Evolutionary conservation across 2,113 vertebrate species (phyloP), one percentile per base, ranked within the genome.

Genomic region (Corapipo altera): DNA sequence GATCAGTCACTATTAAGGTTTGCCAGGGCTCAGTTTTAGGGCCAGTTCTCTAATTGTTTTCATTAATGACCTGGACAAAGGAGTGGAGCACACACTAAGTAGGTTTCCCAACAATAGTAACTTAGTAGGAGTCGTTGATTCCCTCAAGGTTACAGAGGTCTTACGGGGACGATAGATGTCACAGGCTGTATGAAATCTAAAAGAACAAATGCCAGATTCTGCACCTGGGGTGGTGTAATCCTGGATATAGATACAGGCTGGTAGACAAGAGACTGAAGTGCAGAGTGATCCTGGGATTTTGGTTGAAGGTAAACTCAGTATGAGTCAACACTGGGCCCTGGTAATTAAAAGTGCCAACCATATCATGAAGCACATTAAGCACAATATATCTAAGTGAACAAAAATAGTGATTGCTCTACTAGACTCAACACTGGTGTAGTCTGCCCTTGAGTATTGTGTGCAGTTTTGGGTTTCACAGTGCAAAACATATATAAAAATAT

Each of bases 191-290:
- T 57, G 48, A 67, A 48, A 35, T 64, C 6, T 49, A 35, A 67
- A 80, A 73, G n/a, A 14, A 49, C n/a, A 84, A 44, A 54, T 49
- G 18, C 9, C 23, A 84, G 9, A 72, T 54, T 72, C 49, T n/a
- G 37, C 33, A 72, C 3, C 23, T 48, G 3, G 7, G 8, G 21
- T 12, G 2, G 28, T 58, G 7, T 48, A 58, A 48, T 35, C 9
- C 1, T 6, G 18, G 10, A 39, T 55, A 8, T 28, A 28, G 1
- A 0, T 33, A 15, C 9, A 75, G 28, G 33, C 11, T 41, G 13
- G 4, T 7, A 19, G 2, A 51, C 2, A 71, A 64, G 33, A 82
- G 8, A 46, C 8, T 52, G 37, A 28, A 67, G 13, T 8, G 3
- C 33, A 61, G 19, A n/a, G 59, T 3, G 7, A 26, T n/a, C 28